phyloP scores from a whole-genome alignment of 2,888 invertebrate species.

The Synanthedon myopaeformis region DNA sequence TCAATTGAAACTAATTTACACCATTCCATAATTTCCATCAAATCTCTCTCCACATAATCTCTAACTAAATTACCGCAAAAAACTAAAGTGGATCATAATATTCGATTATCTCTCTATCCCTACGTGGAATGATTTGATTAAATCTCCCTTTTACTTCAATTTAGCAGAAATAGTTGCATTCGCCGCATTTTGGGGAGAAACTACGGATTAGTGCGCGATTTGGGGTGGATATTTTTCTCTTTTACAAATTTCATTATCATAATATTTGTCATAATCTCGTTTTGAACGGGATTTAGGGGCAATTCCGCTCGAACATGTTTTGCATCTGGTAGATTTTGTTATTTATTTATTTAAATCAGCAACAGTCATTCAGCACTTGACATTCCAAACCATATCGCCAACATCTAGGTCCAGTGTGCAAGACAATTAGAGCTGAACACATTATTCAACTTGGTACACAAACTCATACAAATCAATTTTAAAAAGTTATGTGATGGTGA shows the following conservation, averaged over 20 bases:
- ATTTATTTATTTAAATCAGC: no score
- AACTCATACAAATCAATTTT: no score
- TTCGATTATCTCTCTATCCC: slow-evolving; percentile 38
- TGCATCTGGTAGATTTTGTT: slow-evolving; percentile 2
- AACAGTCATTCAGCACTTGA: no score
- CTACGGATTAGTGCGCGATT: slow-evolving; percentile 29
- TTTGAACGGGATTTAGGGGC: slow-evolving; percentile 13
- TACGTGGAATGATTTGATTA: slow-evolving; percentile 44
- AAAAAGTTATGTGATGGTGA: no score
- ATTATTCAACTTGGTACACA: no score
- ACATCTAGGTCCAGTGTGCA: no score
- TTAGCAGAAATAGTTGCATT: slow-evolving; percentile 51
- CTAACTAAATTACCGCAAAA: slow-evolving; percentile 17
- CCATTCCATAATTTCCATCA: not conserved
- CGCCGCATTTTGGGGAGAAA: slow-evolving; percentile 42
- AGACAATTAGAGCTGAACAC: no score
- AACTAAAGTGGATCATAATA: slow-evolving; percentile 42
- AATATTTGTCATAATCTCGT: slow-evolving; percentile 20
- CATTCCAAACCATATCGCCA: no score
- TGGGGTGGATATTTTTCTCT: slow-evolving; percentile 41
- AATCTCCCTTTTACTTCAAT: slow-evolving; percentile 50
- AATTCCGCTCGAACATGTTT: slow-evolving; percentile 4
- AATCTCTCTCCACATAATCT: not conserved
- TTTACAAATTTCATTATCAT: slow-evolving; percentile 44
- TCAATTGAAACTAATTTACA: no score